Evolutionary conservation across 2,113 vertebrate genomes (phyloP), one percentile per base, ranked within the genome.

Genomic region (Colinus virginianus): DNA sequence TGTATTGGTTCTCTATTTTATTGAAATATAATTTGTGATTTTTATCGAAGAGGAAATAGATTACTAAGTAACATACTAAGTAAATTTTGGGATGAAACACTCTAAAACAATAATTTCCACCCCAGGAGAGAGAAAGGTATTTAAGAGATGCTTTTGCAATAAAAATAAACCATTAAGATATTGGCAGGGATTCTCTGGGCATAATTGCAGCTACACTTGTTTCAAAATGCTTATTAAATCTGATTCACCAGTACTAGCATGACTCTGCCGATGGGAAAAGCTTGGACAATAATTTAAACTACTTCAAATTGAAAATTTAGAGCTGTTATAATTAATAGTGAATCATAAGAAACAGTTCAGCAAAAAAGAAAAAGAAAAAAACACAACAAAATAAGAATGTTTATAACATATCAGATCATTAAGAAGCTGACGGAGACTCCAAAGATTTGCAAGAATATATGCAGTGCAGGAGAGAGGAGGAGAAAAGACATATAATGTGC

Each of bases 201-300:
- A 68, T 92, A 95, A 95, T 88, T 84, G 58, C 74, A 90, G 21
- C 62, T 88, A 61, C 58, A n/a, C 21, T 78, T 71, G 36, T 92
- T 95, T 94, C 84, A 88, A 94, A 93, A 86, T 61, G 69, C 66
- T 61, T 77, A 72, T 95, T 92, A 96, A 93, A 94, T 76, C 77
- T 88, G 74, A 84, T 92, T 95, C 81, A 89, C 63, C 68, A 92
- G 46, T 49, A 43, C 49, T 87, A 77, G 11, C 26, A 43, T 67
- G 55, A 2, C 21, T 75, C 61, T 93, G 56, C 79, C 63, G 82
- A 42, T 77, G 67, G 59, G 62, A 76, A 82, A 76, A 90, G 49
- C 59, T 16, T 83, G 26, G 40, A 51, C 36, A 94, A 75, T 79
- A 85, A 94, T 92, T 91, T 88, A 78, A 94, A 86, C 12, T 48